Evolutionary conservation across 1,140 invertebrate genomes (phyloP).

Genomic region (Lordiphosa clarofinis): DNA sequence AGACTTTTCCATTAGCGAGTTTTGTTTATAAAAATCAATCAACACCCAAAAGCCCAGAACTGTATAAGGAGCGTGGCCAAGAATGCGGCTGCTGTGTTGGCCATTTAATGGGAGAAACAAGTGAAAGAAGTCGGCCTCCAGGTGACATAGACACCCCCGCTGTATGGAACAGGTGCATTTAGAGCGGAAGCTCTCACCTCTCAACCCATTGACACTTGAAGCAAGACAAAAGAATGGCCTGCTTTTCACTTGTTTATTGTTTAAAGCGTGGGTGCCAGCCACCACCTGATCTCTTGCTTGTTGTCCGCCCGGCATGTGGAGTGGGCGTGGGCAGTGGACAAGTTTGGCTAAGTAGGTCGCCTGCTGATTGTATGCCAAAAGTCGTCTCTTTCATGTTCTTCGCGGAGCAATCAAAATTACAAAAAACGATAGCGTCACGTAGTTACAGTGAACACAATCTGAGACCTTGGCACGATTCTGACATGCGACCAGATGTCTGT

Average conservation of each 20-base stretch:
- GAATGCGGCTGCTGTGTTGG: constrained; percentile 43
- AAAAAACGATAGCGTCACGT: constrained; percentile 65
- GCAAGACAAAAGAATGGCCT: constrained; percentile 8
- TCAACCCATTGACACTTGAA: constrained; percentile 6
- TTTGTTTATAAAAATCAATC: constrained; percentile 76
- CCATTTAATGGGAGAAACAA: constrained; percentile 16
- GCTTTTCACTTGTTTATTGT: constrained; percentile 8
- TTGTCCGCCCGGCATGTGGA: constrained; percentile 21
- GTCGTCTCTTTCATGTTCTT: constrained; percentile 22
- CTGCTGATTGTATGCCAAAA: constrained; percentile 43
- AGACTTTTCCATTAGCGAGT: constrained; percentile 69
- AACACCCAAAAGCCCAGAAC: constrained; percentile 73
- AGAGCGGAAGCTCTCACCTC: constrained; percentile 1
- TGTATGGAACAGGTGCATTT: constrained; percentile 5
- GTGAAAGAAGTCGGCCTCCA: constrained; percentile 2
- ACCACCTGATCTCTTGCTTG: constrained; percentile 21
- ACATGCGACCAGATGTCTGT: constrained; percentile 46
- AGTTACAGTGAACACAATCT: constrained; percentile 66
- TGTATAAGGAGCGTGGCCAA: constrained; percentile 33
- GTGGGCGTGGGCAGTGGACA: constrained; percentile 29
- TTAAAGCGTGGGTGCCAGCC: constrained; percentile 28
- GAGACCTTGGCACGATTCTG: constrained; percentile 75
- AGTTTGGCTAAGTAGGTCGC: constrained; percentile 47
- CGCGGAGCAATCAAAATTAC: constrained; percentile 46
- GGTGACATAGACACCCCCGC: constrained; percentile 3